A percentile compares a stretch with the other conserved stretches of the same genome.
Conservation (phyloP, 2,888 invertebrate species). For the Apotomis capreana region DNA sequence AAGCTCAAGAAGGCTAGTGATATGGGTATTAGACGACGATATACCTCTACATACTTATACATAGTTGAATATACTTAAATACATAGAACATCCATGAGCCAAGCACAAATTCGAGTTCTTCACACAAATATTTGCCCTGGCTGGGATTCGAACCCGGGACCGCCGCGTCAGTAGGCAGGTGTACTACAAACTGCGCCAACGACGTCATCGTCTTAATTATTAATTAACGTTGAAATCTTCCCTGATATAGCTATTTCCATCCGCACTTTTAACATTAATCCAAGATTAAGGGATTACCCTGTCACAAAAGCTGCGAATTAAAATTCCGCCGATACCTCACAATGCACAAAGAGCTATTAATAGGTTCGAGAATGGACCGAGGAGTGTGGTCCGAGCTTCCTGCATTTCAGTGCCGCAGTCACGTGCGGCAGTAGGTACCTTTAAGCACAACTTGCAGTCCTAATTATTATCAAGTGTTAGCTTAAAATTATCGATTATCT, state of each 20-base stretch:
- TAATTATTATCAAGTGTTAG: slow-evolving; percentile 39
- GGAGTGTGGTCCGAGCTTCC: slow-evolving; percentile 14
- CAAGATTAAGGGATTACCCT: slow-evolving; percentile 3
- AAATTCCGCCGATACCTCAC: slow-evolving; percentile 35
- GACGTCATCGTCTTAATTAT: no score
- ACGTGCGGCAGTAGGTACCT: slow-evolving; percentile 24
- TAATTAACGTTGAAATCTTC: no score
- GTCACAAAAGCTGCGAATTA: slow-evolving; percentile 24
- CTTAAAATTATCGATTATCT: slow-evolving; percentile 41
- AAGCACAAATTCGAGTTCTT: no score
- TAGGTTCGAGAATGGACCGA: slow-evolving; percentile 34
- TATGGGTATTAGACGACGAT: no score
- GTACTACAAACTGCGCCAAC: no score
- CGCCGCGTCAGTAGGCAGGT: no score
- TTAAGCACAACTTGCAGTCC: slow-evolving; percentile 34
- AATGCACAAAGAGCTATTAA: slow-evolving; percentile 40
- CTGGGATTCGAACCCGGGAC: no score
- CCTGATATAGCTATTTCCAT: neutral
- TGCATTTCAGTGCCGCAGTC: slow-evolving; percentile 38
- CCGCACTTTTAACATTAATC: neutral
- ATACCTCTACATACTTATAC: no score
- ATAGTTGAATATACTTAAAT: no score
- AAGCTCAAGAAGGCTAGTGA: no score
- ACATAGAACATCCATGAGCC: no score
- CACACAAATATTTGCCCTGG: no score